Percentiles rank a stretch among this genome's conserved stretches.
Evolutionary conservation across 1,140 invertebrate species (phyloP).

Genomic region (Leucophenga varia): DNA sequence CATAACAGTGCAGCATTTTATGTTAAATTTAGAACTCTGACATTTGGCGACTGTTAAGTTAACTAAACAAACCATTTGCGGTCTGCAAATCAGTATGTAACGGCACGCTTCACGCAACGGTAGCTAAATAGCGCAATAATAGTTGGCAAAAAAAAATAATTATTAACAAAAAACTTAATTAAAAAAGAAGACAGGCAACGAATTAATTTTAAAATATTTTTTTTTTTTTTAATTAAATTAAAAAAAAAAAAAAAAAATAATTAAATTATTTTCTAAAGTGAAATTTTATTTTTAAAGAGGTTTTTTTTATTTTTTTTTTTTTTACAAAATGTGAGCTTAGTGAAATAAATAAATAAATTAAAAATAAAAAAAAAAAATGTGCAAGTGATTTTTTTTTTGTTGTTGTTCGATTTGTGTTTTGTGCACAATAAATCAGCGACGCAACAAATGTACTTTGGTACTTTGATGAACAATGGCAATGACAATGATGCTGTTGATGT

Average conservation of each 20-base stretch:
- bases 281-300: too few species aligned
- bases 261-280: not conserved
- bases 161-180: not conserved
- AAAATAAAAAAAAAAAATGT: not conserved
- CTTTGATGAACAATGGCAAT: constrained; percentile 1
- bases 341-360: not conserved
- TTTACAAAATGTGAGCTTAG: too few species aligned
- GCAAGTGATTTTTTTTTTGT: constrained; percentile 7
- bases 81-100: constrained; percentile 25
- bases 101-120: constrained; percentile 36
- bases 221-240: not conserved
- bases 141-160: constrained; percentile 8
- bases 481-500: constrained; percentile 16
- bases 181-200: not conserved
- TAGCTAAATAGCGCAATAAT: constrained; percentile 24
- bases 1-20: too few species aligned
- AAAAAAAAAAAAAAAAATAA: not conserved
- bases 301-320: too few species aligned
- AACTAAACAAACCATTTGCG: too few species aligned
- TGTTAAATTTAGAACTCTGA: too few species aligned
- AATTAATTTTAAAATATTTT: too few species aligned
- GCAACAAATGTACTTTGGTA: not conserved
- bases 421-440: not conserved
- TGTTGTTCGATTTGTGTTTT: constrained; percentile 1
- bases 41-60: too few species aligned